Base-by-base conservation (phyloP, 1,140 invertebrate species). In the Lucilia sericata region DNA sequence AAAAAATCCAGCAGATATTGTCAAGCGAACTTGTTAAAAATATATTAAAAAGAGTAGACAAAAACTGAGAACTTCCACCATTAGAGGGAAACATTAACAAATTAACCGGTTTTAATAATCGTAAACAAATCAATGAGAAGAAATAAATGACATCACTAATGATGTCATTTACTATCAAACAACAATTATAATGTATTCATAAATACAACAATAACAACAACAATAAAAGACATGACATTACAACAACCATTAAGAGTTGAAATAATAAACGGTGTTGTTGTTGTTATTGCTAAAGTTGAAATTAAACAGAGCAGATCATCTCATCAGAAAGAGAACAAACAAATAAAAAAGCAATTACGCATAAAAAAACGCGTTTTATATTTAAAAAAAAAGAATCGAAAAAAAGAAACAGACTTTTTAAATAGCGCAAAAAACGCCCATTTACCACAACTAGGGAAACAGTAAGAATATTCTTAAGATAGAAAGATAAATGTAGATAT, bases 161-260 rank as follows among this genome's bases (percentile, higher is more conserved):
- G 65, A 70, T 70, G 65, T 70, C 65, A 70, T 70, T 55, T 55
- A 21, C 55, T 3, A 60, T n/a, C 55, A 60, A 60, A 60, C 14
- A 17, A 60, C 55, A 60, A 60, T 60, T 60, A 60, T 60, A 60
- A 60, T 60, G 55, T 60, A 60, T 60, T 60, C 55, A n/a, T n/a
- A 60, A 60, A 7, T 7, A 42, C 42, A 42, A 42, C 55, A 60
- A 42, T 5, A 42, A 42, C n/a, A 60, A 42, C 42, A 42, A 42
- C n/a, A 60, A 60, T 7, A n/a, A 60, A 30, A 30, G 25, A 60
- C 14, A 17, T n/a, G 14, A 13, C 14, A 60, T n/a, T 17, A 60
- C 55, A n/a, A 60, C 5, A 60, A 17, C 0, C 14, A 60, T 60
- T n/a, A 17, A 60, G 55, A 17, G 55, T 5, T 17, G 2, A 60